These are phyloP conservation scores for Cassiopea andromeda DNA, from an alignment of 30 jellyfish, hydroid and myxozoan species.

Conservation along the genomic window DNA sequence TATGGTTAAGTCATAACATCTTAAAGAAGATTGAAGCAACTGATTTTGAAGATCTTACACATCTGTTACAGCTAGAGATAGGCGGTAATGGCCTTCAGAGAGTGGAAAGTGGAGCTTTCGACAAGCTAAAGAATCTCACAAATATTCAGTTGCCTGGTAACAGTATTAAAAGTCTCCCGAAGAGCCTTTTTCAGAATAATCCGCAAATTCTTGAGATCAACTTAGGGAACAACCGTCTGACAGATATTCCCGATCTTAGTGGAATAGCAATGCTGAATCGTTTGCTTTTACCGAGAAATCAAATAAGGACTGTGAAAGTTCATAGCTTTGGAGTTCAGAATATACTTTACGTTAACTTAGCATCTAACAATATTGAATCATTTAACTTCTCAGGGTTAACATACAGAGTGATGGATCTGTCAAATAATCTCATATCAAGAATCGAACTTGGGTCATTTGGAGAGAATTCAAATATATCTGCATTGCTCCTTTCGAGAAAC, in stretches of 20 bases:
- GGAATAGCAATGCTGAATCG: neutral
- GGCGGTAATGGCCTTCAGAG: neutral
- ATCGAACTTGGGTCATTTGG: neutral
- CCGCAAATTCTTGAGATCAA: neutral
- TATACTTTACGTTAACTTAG: neutral
- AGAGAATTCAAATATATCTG: neutral
- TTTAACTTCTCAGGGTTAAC: neutral
- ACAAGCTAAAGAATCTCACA: neutral
- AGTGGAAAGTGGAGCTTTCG: slow-evolving; percentile 10
- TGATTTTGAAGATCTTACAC: neutral
- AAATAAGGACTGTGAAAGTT: neutral
- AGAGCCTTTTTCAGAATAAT: neutral
- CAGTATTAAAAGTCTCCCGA: neutral
- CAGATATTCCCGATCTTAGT: slow-evolving; percentile 9
- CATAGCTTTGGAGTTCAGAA: neutral
- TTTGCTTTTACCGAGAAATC: neutral
- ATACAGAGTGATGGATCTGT: neutral
- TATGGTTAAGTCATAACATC: neutral
- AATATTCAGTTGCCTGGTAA: neutral
- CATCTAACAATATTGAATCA: slow-evolving; percentile 6
- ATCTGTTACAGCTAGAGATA: neutral
- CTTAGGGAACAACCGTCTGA: neutral
- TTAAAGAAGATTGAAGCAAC: neutral
- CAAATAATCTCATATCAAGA: neutral
- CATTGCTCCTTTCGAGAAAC: neutral